Base-by-base conservation (phyloP, 1,140 invertebrate species). In the Penaeus chinensis region DNA sequence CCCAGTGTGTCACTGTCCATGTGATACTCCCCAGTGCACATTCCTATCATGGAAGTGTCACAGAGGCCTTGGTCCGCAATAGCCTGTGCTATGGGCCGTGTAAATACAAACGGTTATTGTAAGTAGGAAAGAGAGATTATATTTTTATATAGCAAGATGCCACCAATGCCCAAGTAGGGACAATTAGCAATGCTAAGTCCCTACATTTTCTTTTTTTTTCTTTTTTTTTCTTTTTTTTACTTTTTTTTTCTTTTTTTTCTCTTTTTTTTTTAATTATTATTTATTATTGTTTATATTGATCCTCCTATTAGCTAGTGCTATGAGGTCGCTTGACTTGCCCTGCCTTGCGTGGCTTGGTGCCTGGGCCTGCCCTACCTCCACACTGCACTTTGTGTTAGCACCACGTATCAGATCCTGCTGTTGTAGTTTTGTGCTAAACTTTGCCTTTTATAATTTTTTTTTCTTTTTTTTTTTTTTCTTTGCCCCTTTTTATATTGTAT, bases 61-160 rank as follows among this genome's bases (percentile, higher is more conserved):
- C 78, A 78, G 86, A 82, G 86, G 86, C 86, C 86, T 87, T 87
- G 86, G 86, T 62, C 86, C 69, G 83, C 86, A 87, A 79, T 87
- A 87, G 86, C 86, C 54, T 83, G 65, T 65, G 86, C 86, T 87
- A 87, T 87, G 86, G 86, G 86, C 86, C 86, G 61, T 87, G 86
- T 87, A 87, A 62, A 87, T 87, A 87, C 86, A 87, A 82, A 69
- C 54, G 80, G 81, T 77, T 87, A 87, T 82, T 82, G 61, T 87
- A 87, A 87, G 86, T 87, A 87, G 79, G 60, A 78, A 37, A 78
- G 74, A 78, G 54, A 54, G 54, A 76, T 71, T 87, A 87, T 87
- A 82, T 87, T 87, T 87, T 82, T 87, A 82, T 82, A 82, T 69
- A 74, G 27, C 54, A 76, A 84, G 69, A 82, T 79, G 86, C 86